Base-by-base conservation (phyloP, 2,113 vertebrate species). In the Condylura cristata region DNA sequence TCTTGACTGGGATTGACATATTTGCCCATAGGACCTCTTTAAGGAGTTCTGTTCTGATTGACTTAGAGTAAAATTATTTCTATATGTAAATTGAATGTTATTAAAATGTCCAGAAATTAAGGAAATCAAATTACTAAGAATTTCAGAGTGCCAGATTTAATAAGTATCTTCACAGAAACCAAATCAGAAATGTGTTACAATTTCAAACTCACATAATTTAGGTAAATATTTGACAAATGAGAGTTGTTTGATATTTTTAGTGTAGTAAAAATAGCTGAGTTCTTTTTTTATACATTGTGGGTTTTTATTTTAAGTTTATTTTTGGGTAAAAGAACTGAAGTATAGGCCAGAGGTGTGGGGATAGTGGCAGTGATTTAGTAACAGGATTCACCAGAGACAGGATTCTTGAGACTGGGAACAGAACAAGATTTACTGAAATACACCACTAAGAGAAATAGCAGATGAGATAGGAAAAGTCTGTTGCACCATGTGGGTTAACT, bases 41-140 rank as follows among this genome's bases (percentile, higher is more conserved):
- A 51, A 74, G 24, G 16, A 68, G 44, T 39, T 86, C 44, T 80
- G n/a, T 60, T 80, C 37, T 70, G 26, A 71, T 58, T 63, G 30
- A 26, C 11, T 87, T 70, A 84, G 28, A 90, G 14, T 39, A 74
- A 92, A 96, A 70, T n/a, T 87, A 37, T n/a, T n/a, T 89, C 13
- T 14, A 30, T 96, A 41, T 37, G 32, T 37, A 80, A 68, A 44
- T 28, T 51, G 20, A 90, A 87, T 70, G 84, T 87, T 44, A 32
- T 20, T 72, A 76, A 91, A 93, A 85, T 86, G 78, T 13, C 34
- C 39, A 85, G 51, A 65, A 83, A 70, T 68, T 89, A 66, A 92
- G 26, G 56, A 72, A 90, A 61, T 82, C 17, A 28, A 82, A 90
- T 26, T 89, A 68, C 30, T 51, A 76, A 81, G 74, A 90, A 16